Base-by-base conservation (phyloP, 2,888 invertebrate species). In the Tortricodes alternella region DNA sequence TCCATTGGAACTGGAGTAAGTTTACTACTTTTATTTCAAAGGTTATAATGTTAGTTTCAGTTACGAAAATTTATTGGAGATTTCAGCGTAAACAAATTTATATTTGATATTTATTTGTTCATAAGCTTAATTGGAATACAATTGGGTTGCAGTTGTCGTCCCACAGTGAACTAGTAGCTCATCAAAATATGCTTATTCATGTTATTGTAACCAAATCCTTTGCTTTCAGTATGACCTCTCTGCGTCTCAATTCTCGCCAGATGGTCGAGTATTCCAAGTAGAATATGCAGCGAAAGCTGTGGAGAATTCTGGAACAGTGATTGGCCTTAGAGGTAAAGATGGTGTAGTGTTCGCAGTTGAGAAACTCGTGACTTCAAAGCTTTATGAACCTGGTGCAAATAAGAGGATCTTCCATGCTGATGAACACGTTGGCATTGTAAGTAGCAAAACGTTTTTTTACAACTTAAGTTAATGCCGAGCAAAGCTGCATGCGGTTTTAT, bases 261-360 rank as follows among this genome's bases (percentile, higher is more conserved):
- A 99, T 83, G 99, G 99, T 7, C 93, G 99, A 69, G 99, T 99
- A 27, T 99, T 99, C 86, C 99, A 99, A 94, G 98, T 99, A 1
- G 99, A 99, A 92, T 99, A 99, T 91, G 99, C 99, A 2, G 96
- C 96, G 52, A 99, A 99, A 90, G 99, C 99, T 3, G 99, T 99
- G 1, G 99, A 99, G 89, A 97, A 97, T 77, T 97, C 98, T 77
- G 98, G 99, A 7, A 99, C 99, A 59, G 98, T 98, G 9, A 95
- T 99, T 63, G 99, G 96, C 0, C 92, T 99, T 3, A 92, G 97
- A 71, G 98, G 99, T 18, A 98, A 97, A 77, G 98, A 99, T 91
- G 97, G 98, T 52, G 96, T 99, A 2, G 98, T 99, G 3, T 95
- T 99, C 76, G 99, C 98, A 0, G 98, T 99, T 0, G 99, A 99